These are phyloP conservation scores for Smittia aterrima DNA, from an alignment of 2,888 invertebrate species.

Conservation along the genomic window DNA sequence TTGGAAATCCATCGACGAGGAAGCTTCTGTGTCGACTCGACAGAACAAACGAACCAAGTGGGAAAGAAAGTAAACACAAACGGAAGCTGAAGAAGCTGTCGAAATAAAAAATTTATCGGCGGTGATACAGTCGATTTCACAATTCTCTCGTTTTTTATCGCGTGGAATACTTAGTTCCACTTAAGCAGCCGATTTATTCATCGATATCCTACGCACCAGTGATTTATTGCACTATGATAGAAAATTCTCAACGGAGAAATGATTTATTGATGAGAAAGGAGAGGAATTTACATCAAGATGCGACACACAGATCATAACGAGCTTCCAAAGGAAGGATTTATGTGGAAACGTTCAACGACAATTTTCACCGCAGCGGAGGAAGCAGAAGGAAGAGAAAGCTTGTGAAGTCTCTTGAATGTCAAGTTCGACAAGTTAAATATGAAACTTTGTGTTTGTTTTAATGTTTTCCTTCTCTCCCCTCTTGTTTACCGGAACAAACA, in stretches of 20 bases:
- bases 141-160: conserved; percentile 38
- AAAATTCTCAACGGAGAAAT: background rate
- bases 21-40: too few species aligned
- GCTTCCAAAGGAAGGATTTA: background rate
- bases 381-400: background rate
- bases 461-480: background rate
- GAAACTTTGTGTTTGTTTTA: background rate
- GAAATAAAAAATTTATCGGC: conserved; percentile 33
- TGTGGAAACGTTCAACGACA: background rate
- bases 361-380: background rate
- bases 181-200: conserved; percentile 18
- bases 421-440: conserved; percentile 22
- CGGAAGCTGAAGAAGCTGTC: conserved; percentile 1
- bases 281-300: background rate
- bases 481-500: background rate
- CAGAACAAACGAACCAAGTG: background rate
- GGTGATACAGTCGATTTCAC: conserved; percentile 39
- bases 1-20: background rate
- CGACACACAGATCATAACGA: background rate
- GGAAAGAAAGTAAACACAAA: background rate
- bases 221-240: conserved; percentile 4
- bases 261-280: background rate
- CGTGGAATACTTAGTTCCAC: background rate
- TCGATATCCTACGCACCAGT: conserved; percentile 10
- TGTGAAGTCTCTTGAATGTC: background rate